These are phyloP conservation scores for Podarcis raffonei DNA, from an alignment of 2,113 vertebrate genomes.

Conservation along the genomic window DNA sequence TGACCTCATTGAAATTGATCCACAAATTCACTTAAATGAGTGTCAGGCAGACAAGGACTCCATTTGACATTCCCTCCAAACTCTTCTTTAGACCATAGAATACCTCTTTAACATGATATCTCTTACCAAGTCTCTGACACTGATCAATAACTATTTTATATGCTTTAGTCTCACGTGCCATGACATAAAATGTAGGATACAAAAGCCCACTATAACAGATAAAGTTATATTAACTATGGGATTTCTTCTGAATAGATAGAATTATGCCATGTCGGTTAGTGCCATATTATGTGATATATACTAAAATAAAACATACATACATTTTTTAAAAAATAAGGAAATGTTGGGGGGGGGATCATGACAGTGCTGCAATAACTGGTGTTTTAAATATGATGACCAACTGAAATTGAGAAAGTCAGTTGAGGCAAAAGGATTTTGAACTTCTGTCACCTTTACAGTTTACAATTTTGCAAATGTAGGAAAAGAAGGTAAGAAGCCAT, in stretches of 20 bases:
- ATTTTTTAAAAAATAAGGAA: not conserved
- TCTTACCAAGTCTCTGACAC: not conserved
- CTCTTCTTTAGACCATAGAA: not conserved
- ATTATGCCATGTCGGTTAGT: not conserved
- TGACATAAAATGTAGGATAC: not conserved
- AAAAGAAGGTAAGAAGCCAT: not conserved
- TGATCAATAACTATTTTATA: conserved; percentile 3
- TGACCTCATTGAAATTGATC: conserved; percentile 18
- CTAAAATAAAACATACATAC: not conserved
- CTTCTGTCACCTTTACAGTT: not conserved
- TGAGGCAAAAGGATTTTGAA: not conserved
- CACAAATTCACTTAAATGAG: not conserved
- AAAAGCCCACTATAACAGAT: not conserved
- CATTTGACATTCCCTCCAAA: not conserved
- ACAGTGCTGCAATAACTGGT: not conserved
- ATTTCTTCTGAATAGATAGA: not conserved
- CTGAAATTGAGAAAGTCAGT: too few species aligned
- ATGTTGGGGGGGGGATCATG: not conserved
- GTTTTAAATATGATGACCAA: not conserved
- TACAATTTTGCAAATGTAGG: not conserved
- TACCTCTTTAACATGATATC: not conserved
- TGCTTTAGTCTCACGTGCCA: not conserved
- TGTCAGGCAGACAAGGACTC: not conserved
- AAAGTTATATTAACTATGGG: not conserved
- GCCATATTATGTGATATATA: not conserved